phyloP scores from a whole-genome alignment of 2,797 vertebrate species.

The Helostoma temminkii region DNA sequence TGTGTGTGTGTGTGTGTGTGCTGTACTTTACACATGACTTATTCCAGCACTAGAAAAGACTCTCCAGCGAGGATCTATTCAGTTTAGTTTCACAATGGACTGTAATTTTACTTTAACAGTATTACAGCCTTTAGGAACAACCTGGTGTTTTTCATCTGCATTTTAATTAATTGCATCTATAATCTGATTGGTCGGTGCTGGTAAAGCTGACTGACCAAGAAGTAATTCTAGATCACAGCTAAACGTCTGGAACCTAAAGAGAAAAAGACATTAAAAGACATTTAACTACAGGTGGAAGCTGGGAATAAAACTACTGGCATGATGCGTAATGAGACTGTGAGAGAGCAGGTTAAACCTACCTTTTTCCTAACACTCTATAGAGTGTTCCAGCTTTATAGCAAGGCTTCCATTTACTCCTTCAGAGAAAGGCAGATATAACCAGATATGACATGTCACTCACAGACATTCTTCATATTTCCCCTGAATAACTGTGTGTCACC shows the following conservation, averaged over 20 bases:
- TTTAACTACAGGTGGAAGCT: neutral
- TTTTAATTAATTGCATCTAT: neutral
- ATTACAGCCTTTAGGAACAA: neutral
- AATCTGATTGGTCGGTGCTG: neutral
- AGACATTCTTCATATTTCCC: conserved; percentile 14
- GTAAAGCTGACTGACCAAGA: neutral
- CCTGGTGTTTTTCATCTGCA: neutral
- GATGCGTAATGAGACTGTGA: conserved; percentile 18
- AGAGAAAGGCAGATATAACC: neutral
- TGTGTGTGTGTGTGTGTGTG: no score
- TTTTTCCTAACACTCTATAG: conserved; percentile 17
- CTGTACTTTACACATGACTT: conserved; percentile 17
- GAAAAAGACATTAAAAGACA: conserved; percentile 36
- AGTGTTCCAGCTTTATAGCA: neutral
- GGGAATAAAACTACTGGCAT: neutral
- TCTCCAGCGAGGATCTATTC: neutral
- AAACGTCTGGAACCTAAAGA: no score
- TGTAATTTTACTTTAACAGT: no score
- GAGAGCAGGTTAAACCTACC: conserved; percentile 8
- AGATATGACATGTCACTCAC: conserved; percentile 9
- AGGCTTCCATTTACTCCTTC: neutral
- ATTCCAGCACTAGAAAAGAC: neutral
- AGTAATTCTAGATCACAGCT: neutral
- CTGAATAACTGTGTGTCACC: conserved; percentile 42
- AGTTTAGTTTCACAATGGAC: neutral